Evolutionary conservation across 2,888 invertebrate species (phyloP), one percentile per base, ranked within the genome.

Genomic region (Calameuta idolon): DNA sequence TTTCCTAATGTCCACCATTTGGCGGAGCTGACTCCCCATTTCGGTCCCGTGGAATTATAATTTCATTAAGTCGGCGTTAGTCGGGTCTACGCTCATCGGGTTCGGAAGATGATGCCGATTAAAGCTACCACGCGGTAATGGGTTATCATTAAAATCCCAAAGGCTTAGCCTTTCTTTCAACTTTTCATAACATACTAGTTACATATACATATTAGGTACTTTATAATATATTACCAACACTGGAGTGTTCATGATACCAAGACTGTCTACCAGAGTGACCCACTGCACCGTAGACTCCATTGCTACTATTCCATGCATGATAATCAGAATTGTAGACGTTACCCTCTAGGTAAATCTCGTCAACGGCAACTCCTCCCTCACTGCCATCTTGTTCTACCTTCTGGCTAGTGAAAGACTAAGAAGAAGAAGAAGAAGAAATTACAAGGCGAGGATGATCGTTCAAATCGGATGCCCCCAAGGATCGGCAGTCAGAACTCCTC

Each of bases 1-100:
- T 84, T 81, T 81, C 82, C 85, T 87, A 86, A 87, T 86, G 84
- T 78, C 82, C 83, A 80, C 82, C 84, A 87, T 88, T 89, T 85
- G 84, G 81, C 81, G 76, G 37, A 40, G 78, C 34, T 30, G 34
- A 37, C 30, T 69, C 75, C 71, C 34, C 76, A 71, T 74, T 77
- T 73, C 75, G 69, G 77, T 76, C 77, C 80, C 35, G 34, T 85
- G 76, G 81, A 83, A 89, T 89, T 87, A 89, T 86, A 85, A 87
- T 89, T 87, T 89, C 88, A 87, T 89, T 85, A 87, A 85, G 84
- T 83, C 83, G 35, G 68, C 75, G 73, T 69, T 74, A 30, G 76
- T 75, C 73, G 75, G 69, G 34, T 55, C 55, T 23, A 55, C 34
- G 69, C 69, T 55, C 34, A 71, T 71, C 40, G 30, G 68, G 37